Conservation (phyloP, 2,113 vertebrate genomes). For the Mustela nigripes region DNA sequence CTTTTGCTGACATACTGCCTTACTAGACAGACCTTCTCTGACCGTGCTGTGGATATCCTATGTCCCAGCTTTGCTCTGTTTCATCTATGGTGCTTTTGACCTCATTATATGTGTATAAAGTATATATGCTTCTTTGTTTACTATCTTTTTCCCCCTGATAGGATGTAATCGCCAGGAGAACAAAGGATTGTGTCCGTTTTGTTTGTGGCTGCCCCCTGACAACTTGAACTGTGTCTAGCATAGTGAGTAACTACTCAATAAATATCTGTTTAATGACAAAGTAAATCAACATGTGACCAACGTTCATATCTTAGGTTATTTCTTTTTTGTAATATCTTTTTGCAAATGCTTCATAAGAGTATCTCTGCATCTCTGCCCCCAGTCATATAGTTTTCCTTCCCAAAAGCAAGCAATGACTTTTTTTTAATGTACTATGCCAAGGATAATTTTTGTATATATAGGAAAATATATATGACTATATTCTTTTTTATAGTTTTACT, state of each 20-base stretch:
- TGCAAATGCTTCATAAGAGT: not conserved
- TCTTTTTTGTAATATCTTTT: slow-evolving; percentile 12
- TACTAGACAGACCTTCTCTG: not conserved
- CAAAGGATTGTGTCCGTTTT: not conserved
- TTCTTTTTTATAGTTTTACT: slow-evolving; percentile 14
- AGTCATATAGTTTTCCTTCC: not conserved
- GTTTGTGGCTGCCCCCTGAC: not conserved
- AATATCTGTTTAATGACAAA: not conserved
- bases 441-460: not conserved
- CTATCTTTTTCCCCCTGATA: not conserved
- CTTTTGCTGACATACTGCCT: not conserved
- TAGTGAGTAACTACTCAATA: not conserved
- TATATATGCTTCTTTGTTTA: not conserved
- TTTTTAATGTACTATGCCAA: not conserved
- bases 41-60: not conserved
- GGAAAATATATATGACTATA: not conserved
- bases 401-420: not conserved
- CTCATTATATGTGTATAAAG: not conserved
- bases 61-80: not conserved
- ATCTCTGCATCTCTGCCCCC: not conserved
- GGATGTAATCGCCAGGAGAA: not conserved
- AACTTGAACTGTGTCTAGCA: not conserved
- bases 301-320: not conserved
- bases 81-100: not conserved
- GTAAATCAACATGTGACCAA: not conserved